Base-by-base conservation (phyloP, 2,888 invertebrate species). In the Ochropleura leucogaster region DNA sequence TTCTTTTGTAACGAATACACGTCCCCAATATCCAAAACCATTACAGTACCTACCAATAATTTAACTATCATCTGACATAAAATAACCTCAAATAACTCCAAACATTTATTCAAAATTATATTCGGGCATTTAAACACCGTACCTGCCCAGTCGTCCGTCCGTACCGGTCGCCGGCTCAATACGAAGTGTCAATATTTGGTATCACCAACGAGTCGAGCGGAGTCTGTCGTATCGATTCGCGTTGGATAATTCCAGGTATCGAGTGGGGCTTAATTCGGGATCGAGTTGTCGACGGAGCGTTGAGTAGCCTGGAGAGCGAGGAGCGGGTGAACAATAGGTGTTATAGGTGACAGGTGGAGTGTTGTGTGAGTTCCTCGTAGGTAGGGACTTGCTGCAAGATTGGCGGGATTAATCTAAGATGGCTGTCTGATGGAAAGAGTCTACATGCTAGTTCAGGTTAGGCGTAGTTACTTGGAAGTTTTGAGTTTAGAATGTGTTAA, bases 211-310 rank as follows among this genome's bases (percentile, higher is more conserved):
- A 91, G 89, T 88, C 90, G 89, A 78, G 68, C 66, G 59, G 84
- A 73, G 79, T 76, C 86, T 79, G 77, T 77, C 76, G 80, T 83
- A 87, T 87, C 85, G 86, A 86, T 86, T 85, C 86, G 79, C 72
- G 83, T 85, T 74, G 77, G 77, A 85, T 87, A 86, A 87, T 83
- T 70, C 94, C 93, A 90, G 93, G 94, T 93, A 93, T 93, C 92
- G 92, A 90, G 91, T 88, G 87, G 81, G 90, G 91, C 91, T 95
- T 95, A 94, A 95, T 95, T 94, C 93, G 92, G 86, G 93, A 92
- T 93, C 91, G 89, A 91, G 90, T 90, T 87, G 89, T 87, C 89
- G 83, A 84, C 83, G 80, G 82, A 82, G 82, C 76, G 85, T 72
- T 76, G 76, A 70, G 68, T 69, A 65, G 77, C 77, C 79, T 74